These are phyloP conservation scores for Charadrius vociferus DNA, from an alignment of 2,113 vertebrate genomes.

Conservation along the genomic window DNA sequence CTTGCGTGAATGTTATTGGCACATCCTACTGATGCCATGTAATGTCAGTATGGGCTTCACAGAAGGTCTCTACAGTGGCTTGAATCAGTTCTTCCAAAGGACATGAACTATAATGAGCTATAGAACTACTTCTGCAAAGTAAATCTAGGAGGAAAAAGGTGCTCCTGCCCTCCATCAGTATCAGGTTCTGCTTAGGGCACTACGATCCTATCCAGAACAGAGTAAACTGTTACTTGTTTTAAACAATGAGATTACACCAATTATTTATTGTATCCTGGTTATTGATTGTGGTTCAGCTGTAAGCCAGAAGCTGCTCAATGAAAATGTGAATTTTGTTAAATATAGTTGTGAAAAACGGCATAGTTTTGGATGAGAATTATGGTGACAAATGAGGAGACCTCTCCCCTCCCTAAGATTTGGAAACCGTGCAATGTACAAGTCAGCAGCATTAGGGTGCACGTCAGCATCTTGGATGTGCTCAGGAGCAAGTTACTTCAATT, in stretches of 20 bases:
- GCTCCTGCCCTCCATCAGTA: not conserved
- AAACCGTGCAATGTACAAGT: not conserved
- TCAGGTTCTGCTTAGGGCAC: not conserved
- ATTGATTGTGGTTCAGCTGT: not conserved
- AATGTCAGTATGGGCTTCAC: not conserved
- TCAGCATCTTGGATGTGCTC: not conserved
- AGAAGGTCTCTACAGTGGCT: not conserved
- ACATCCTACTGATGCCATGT: not conserved
- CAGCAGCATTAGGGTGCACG: too few species aligned
- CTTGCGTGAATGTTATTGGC: not conserved
- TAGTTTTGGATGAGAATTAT: not conserved
- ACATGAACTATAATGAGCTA: rapidly evolving
- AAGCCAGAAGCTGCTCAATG: not conserved
- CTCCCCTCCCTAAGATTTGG: not conserved
- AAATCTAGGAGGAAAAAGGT: not conserved
- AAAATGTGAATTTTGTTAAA: not conserved
- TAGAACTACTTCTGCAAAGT: not conserved
- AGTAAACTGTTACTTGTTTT: not conserved
- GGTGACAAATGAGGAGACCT: not conserved
- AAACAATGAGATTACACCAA: not conserved
- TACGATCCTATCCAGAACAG: not conserved
- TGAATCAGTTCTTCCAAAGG: not conserved
- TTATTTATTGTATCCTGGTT: not conserved
- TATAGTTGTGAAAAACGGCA: not conserved
- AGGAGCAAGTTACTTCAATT: not conserved